Base-by-base conservation (phyloP, 1,140 invertebrate species). In the Galleria mellonella region DNA sequence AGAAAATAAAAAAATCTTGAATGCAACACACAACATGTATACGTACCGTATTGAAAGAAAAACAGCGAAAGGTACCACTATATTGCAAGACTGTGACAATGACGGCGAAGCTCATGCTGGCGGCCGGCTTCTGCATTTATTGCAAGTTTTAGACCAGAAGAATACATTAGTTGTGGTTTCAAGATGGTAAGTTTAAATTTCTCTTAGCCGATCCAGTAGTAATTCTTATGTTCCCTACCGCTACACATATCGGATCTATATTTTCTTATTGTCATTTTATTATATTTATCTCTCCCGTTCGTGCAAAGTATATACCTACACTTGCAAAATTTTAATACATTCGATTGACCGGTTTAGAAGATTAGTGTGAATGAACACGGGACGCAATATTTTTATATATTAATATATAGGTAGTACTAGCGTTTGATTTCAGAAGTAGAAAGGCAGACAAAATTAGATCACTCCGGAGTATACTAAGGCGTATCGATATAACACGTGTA, bases 101-200 rank as follows among this genome's bases (percentile, higher is more conserved):
- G 95, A 97, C 83, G 95, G 95, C 0, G 96, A 97, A 83, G 83
- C 79, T 10, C 92, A 94, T 58, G 95, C 95, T 13, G 94, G 95
- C 0, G 86, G 89, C 0, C 87, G 94, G 58, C 88, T 97, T 72
- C 76, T 96, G 14, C 92, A 94, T 87, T 83, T 97, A 23, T 73
- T 97, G 28, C 88, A 94, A 88, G 91, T 94, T 45, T 72, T 95
- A 43, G 89, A 94, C 59, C 90, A 89, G 2, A 89, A 88, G 65
- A 93, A 96, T 83, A 89, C 94, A 0, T 54, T 94, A 7, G 92
- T 97, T 9, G 90, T 97, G 0, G 94, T 96, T 1, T 90, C 92
- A 8, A 87, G 95, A 66, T 97, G 95, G 95, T 89, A 67, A 72
- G 61, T 51, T 5, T 23, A 32, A 6, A 32, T 46, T 23, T 23